Base-by-base conservation (phyloP, 1,140 invertebrate species). In the Drosophila triauraria region DNA sequence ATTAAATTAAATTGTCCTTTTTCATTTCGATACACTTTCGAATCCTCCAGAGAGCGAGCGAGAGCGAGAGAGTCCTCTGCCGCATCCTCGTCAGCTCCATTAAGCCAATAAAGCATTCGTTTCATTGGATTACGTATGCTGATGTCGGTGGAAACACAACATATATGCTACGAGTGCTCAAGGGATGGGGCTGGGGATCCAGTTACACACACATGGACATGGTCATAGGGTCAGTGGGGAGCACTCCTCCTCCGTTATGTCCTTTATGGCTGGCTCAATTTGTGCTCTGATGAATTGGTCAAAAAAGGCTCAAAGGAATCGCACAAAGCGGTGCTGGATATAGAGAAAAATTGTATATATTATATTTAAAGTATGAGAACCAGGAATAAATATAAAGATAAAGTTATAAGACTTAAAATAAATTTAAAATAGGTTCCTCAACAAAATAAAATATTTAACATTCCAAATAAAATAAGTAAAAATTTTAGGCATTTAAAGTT, bases 1-100 rank as follows among this genome's bases (percentile, higher is more conserved):
- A 88, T 88, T 81, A 90, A 88, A 88, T 88, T 88, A 88, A 88
- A 88, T 85, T 88, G 85, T 88, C 85, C 85, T 79, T 90, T 88
- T 88, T 88, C 85, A 90, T 90, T 88, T 88, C 85, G 85, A 88
- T 90, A 88, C 81, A 90, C 70, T 88, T 75, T 85, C 77, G 69
- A 88, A 84, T 78, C 32, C 84, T 74, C 85, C 69, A 64, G 84
- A 80, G 85, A 51, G 50, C 9, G 47, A 74, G 61, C 17, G 20
- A 51, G 25, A 27, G 46, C 35, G 43, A 10, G 27, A 7, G 12
- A 64, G 25, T 46, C 54, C 42, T 58, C 43, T 67, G 51, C 60
- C 60, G 64, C 60, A 71, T 78, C 70, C 83, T 65, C 68, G 71
- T 80, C 80, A 84, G 84, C 84, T 78, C 84, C 84, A 84, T 88